These are phyloP conservation scores for Tenrec ecaudatus DNA, from an alignment of 2,113 vertebrate species.

Conservation along the genomic window DNA sequence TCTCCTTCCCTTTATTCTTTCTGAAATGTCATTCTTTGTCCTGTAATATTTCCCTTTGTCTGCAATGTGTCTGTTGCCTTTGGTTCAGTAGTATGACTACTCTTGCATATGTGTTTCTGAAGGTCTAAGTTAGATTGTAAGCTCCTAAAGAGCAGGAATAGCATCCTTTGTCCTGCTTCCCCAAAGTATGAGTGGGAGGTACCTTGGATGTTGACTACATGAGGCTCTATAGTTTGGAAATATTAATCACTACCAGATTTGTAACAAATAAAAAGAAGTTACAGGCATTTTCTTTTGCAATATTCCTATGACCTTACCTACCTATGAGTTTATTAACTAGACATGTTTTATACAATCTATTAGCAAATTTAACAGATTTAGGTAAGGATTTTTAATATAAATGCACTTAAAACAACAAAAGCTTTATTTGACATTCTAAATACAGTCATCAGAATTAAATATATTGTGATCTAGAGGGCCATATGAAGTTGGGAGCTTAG, in stretches of 20 bases:
- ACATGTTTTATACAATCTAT: neutral
- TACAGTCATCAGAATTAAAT: slow-evolving; percentile 9
- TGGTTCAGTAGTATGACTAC: neutral
- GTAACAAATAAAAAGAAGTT: slow-evolving; percentile 11
- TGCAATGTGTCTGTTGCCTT: neutral
- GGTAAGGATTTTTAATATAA: slow-evolving; percentile 41
- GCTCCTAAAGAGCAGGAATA: neutral
- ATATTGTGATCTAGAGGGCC: slow-evolving; percentile 11
- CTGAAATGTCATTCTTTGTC: neutral
- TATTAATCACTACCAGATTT: slow-evolving; percentile 30
- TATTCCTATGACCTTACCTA: slow-evolving; percentile 9
- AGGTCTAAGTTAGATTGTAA: slow-evolving; percentile 38
- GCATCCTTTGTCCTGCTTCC: neutral
- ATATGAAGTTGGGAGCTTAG: slow-evolving; percentile 5
- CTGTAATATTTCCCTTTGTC: neutral
- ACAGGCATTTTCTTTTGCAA: neutral
- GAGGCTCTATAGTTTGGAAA: slow-evolving; percentile 15
- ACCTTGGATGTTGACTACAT: slow-evolving; percentile 41
- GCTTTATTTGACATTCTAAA: neutral
- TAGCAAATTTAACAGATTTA: slow-evolving; percentile 39
- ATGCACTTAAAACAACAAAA: slow-evolving; percentile 23
- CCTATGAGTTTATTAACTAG: slow-evolving; percentile 5
- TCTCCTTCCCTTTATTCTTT: slow-evolving; percentile 1
- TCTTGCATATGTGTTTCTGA: neutral
- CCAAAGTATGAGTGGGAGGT: neutral